Evolutionary conservation across 2,113 vertebrate genomes (phyloP).

Genomic region (Drymodes brunneopygia): DNA sequence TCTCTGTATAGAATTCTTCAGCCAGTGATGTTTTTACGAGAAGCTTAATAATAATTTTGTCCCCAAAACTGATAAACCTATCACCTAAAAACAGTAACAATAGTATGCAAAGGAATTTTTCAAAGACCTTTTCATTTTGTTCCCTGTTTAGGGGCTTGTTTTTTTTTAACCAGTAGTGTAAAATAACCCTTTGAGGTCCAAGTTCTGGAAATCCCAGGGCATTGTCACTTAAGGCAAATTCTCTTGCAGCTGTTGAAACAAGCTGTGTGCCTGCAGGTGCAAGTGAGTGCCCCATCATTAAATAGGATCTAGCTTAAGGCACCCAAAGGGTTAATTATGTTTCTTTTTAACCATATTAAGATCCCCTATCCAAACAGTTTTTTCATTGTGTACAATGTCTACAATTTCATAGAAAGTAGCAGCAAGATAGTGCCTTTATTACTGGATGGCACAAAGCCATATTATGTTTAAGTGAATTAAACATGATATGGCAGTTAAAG

Average conservation of each 20-base stretch:
- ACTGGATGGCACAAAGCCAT: not conserved
- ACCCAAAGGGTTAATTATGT: constrained; percentile 47
- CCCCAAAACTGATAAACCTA: not conserved
- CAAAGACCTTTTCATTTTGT: not conserved
- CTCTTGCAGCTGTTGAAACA: not conserved
- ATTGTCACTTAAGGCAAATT: constrained; percentile 55
- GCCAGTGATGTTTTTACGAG: not conserved
- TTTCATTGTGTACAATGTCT: not conserved
- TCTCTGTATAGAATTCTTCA: not conserved
- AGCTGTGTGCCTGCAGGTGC: not conserved
- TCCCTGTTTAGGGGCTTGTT: not conserved
- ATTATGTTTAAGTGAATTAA: not conserved
- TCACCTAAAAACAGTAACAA: not conserved
- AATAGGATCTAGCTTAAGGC: constrained; percentile 51
- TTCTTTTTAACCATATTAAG: constrained; percentile 49
- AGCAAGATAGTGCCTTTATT: not conserved
- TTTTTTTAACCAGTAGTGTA: not conserved
- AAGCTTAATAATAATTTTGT: not conserved
- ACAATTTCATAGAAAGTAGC: constrained; percentile 1
- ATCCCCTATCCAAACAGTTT: constrained; percentile 23
- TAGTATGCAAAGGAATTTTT: not conserved
- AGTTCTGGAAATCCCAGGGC: constrained; percentile 14
- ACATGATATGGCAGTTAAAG: not conserved
- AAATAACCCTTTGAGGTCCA: constrained; percentile 46
- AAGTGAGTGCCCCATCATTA: not conserved